Base-by-base conservation (phyloP, 2,113 vertebrate genomes). In the Lamprotornis superbus region DNA sequence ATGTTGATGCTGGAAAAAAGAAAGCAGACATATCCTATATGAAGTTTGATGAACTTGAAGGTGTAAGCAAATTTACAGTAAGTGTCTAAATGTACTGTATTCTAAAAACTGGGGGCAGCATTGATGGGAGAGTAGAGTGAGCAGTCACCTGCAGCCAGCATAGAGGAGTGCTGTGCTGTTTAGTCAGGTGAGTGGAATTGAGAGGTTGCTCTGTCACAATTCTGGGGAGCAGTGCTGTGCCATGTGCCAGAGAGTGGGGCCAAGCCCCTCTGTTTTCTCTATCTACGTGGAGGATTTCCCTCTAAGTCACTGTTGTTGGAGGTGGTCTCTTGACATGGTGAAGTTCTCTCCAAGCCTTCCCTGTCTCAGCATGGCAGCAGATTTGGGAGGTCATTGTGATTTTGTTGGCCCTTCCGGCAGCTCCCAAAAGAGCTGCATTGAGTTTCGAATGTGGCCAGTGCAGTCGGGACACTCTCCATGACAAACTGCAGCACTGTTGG, bases 21-120 rank as follows among this genome's bases (percentile, higher is more conserved):
- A 99, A 99, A 95, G 98, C 98, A 40, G 99, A 99, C 88, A 99
- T 99, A 94, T 99, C 99, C 60, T 99, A 99, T 89, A 98, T 99
- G 97, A 98, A 96, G 82, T 99, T 99, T 94, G 96, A 95, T 83
- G 96, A 98, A 40, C 97, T 99, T 76, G 97, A 98, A 31, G 97
- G 98, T 35, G 97, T 99, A 92, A 97, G 93, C 93, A 99, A 98
- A 92, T 99, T 99, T 97, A 98, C 98, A 15, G 99, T 99, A 98
- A 98, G 99, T 98, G 70, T 46, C 83, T 77, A 20, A 57, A 77
- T 30, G 3, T 64, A 7, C 7, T 74, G 4, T 47, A 15, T 75
- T 39, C 31, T 76, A 25, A 73, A 84, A 93, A 8, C 37, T 40
- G 30, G 15, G 24, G 33, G 28, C 70, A 87, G 24, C 33, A 42